These are phyloP conservation scores for Myanophis thanlyinensis DNA, from an alignment of 2,113 vertebrate species.

Conservation along the genomic window DNA sequence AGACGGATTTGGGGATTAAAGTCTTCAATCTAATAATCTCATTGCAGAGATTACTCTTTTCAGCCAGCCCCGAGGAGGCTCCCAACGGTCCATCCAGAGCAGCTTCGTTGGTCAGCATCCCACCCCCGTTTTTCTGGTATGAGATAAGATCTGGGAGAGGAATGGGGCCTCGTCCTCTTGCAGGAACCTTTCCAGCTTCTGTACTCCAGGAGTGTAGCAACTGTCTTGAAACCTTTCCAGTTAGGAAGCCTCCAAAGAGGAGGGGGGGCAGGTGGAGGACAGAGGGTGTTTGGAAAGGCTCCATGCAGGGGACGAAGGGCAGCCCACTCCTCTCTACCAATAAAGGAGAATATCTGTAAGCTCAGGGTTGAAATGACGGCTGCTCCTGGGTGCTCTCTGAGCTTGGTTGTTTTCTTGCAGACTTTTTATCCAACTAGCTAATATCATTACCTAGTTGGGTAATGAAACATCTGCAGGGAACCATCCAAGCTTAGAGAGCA, in stretches of 20 bases:
- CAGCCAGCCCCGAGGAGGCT: not conserved
- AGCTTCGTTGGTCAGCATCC: not conserved
- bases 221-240: not conserved
- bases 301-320: not conserved
- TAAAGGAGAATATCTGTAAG: not conserved
- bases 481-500: not conserved
- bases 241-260: not conserved
- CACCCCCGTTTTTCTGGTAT: not conserved
- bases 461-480: not conserved
- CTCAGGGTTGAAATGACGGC: not conserved
- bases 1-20: slow-evolving; percentile 50
- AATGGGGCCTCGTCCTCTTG: not conserved
- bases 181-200: not conserved
- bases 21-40: slow-evolving; percentile 64
- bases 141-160: not conserved
- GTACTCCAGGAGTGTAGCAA: not conserved
- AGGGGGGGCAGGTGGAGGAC: not conserved
- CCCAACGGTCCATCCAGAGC: not conserved
- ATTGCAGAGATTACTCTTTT: slow-evolving; percentile 60
- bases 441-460: not conserved
- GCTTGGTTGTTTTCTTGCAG: not conserved
- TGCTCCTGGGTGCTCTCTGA: not conserved
- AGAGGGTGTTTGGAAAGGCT: not conserved
- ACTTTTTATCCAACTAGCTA: not conserved
- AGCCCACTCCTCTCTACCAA: not conserved